These are phyloP conservation scores for Babylonia areolata DNA, from an alignment of 1,140 invertebrate species.

Conservation along the genomic window DNA sequence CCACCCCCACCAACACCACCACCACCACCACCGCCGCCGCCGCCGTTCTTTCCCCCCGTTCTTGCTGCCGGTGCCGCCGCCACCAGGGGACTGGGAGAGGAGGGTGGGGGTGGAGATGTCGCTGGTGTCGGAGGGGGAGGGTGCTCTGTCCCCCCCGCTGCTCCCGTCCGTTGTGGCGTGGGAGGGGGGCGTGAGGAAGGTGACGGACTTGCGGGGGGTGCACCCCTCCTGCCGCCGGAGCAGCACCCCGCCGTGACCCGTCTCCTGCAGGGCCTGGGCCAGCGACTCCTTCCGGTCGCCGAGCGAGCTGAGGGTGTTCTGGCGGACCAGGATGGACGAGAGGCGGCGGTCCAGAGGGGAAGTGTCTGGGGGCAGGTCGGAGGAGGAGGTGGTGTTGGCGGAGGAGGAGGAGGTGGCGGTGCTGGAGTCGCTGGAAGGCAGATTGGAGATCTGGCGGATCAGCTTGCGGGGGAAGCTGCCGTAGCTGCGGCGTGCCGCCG, in stretches of 20 bases:
- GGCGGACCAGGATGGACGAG: slow-evolving; percentile 17
- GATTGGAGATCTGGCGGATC: slow-evolving; percentile 52
- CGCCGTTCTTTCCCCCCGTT: neutral
- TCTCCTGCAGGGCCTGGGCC: slow-evolving; percentile 18
- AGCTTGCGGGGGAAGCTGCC: slow-evolving; percentile 37
- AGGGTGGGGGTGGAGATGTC: neutral
- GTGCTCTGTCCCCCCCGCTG: neutral
- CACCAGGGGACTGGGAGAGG: neutral
- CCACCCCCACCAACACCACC: slow-evolving; percentile 7
- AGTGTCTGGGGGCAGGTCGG: slow-evolving; percentile 17
- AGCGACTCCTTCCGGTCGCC: slow-evolving; percentile 31
- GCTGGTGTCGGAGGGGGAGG: neutral
- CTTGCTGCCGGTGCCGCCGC: too few relatives aligned
- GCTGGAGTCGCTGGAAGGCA: slow-evolving; percentile 50
- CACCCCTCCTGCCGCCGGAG: neutral
- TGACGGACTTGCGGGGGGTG: slow-evolving; percentile 34
- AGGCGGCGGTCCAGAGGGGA: too few relatives aligned
- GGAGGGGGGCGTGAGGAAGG: slow-evolving; percentile 38
- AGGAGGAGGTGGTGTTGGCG: slow-evolving; percentile 36
- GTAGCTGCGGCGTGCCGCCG: neutral
- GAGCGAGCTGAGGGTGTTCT: slow-evolving; percentile 11
- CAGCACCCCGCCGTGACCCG: neutral
- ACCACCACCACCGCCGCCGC: neutral
- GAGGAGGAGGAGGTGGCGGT: slow-evolving; percentile 46
- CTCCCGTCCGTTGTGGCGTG: neutral